Evolutionary conservation across 2,113 vertebrate genomes (phyloP).

Genomic region (Zosterops hypoxanthus): DNA sequence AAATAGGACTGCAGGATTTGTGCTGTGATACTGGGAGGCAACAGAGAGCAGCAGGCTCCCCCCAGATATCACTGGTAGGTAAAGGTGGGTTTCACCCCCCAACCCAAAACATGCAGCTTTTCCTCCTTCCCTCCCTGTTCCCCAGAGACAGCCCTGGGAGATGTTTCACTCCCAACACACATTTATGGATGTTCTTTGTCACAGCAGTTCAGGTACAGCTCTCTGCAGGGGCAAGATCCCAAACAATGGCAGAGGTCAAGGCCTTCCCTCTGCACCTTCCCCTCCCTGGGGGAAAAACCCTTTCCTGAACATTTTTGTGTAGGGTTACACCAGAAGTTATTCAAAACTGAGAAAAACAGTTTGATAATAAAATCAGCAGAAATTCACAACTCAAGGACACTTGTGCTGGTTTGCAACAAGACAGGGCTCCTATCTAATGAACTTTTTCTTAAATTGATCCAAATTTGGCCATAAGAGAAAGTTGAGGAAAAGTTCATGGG

Average conservation of each 20-base stretch:
- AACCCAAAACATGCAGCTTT: neutral
- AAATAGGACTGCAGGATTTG: neutral
- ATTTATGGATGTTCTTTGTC: too few relatives aligned
- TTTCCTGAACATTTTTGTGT: neutral
- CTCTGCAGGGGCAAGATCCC: neutral
- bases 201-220: neutral
- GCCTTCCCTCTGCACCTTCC: neutral
- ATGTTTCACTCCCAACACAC: neutral
- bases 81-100: neutral
- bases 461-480: neutral
- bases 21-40: neutral
- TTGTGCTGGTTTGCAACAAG: neutral
- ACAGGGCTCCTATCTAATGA: accelerated
- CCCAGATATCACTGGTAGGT: too few relatives aligned
- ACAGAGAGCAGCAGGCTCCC: neutral
- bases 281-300: neutral
- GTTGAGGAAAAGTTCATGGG: neutral
- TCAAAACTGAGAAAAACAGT: neutral
- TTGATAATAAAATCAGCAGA: neutral
- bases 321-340: neutral
- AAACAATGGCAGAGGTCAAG: accelerated
- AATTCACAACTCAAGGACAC: neutral
- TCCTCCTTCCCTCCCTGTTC: neutral
- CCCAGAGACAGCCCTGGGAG: neutral
- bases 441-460: neutral